Evolutionary conservation across 2,888 invertebrate genomes (phyloP), one percentile per base, ranked within the genome.

Genomic region (Drosophila paucipuncta): DNA sequence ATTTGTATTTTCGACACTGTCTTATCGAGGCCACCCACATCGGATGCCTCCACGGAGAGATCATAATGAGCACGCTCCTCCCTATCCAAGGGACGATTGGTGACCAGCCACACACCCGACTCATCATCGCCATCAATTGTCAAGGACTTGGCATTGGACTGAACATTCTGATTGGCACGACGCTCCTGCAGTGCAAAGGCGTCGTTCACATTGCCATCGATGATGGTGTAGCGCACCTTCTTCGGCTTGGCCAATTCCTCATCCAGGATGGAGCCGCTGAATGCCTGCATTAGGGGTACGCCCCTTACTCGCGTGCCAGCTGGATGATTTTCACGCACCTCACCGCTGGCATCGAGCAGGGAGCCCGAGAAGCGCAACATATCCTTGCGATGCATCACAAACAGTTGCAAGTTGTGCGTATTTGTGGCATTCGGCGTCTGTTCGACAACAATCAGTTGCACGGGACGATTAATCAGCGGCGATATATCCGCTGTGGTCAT

Each of bases 401-500:
- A 96, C 55, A 98, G 94, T 86, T 97, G 96, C 62, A 98, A 94
- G 82, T 96, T 95, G 92, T 97, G 97, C 31, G 96, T 97, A 55
- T 96, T 95, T 76, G 97, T 97, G 79, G 95, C 95, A 92, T 97
- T 97, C 6, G 96, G 96, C 57, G 96, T 95, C 92, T 97, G 97
- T 92, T 97, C 97, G 66, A 97, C 94, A 28, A 98, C 96, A 62
- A 97, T 95, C 68, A 98, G 94, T 92, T 97, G 96, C 33, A 98
- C 96, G 0, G 97, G 97, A 80, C 95, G 95, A 92, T 97, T 96
- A 72, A 97, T 95, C 73, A 98, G 94, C 18, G 97, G 97, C 62
- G 96, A 95, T 50, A 98, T 95, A 91, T 97, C 97, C 47, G 97
- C 96, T 33, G 97, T 98, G 54, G 98, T 98, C 97, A 98, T 98